Evolutionary conservation across 2,113 vertebrate species (phyloP), one percentile per base, ranked within the genome.

Genomic region (Eolophus roseicapilla): DNA sequence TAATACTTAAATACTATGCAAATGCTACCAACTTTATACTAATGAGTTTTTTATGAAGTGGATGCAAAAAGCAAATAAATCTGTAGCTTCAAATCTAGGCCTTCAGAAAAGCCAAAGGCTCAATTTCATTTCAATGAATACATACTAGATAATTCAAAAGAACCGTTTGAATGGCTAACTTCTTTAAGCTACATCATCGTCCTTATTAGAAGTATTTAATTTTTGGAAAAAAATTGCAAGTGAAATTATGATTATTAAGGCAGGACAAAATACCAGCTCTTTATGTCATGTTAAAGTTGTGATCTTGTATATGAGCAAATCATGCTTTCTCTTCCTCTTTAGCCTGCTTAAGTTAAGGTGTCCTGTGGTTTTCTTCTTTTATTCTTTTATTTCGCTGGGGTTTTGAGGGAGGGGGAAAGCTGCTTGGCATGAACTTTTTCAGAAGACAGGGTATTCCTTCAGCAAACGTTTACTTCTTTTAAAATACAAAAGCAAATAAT

Each of bases 391-490:
- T 57, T 33, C 37, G 2, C 25, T 29, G 24, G 11, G 15, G 11
- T 37, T 91, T 47, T 4, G 15, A 4, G 1, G 11, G 8, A 29
- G 6, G 4, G 11, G 13, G 28, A 28, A 27, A 5, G 11, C 16
- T 57, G 33, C 10, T 78, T n/a, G 20, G 23, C 24, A 9, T 0
- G 4, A 28, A 11, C 31, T 19, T 71, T 46, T 52, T 9, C 57
- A 3, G 43, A 8, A n/a, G 25, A 28, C 8, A 14, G 9, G 5
- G 3, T 4, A 47, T 28, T 77, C 71, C 31, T 82, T 37, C 28
- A 21, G 20, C 52, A 49, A n/a, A 46, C 0, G 0, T 2, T 49
- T 27, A 8, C 27, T 39, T 28, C 21, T 28, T 33, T 35, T 2
- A 10, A 64, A 75, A 37, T 0, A 13, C 12, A 9, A 33, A 27